Evolutionary conservation across 2,797 vertebrate species (phyloP), one percentile per base, ranked within the genome.

Genomic region (Periophthalmus magnuspinnatus): DNA sequence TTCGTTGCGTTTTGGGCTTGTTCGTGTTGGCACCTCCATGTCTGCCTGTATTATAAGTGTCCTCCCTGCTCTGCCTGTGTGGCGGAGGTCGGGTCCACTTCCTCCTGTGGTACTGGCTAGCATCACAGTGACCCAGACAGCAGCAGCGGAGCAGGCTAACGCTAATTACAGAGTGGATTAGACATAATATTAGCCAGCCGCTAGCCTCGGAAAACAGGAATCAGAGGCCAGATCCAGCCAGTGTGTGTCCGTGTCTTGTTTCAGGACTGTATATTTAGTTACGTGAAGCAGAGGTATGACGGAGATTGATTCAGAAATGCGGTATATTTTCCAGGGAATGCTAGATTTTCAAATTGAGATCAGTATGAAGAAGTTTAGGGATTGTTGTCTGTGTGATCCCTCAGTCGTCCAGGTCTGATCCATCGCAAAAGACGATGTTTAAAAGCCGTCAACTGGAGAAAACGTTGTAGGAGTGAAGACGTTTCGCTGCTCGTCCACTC

Each of bases 101-200:
- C 73, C 72, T 89, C 77, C 78, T 84, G 84, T 84, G 82, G 78
- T 76, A 66, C 78, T 86, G 84, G 79, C 74, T 74, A 84, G 80
- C 77, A 77, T 87, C 83, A 84, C 71, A 75, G 59, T 86, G 77
- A 85, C 84, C 85, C 87, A 91, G 91, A 90, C 89, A 85, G 79
- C 81, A 86, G 79, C 88, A 86, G n/a, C n/a, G n/a, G 78, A 87
- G 82, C 81, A 80, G 81, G 79, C 83, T 82, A 82, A 87, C 86
- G 88, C 83, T 88, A 91, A 92, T 91, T 90, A 90, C 88, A 91
- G 85, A 83, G 81, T 72, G 82, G 91, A 90, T 91, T 91, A 87
- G 81, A 91, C 84, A 86, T 87, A 84, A 88, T 86, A 90, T 89
- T 83, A 87, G 81, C 78, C 83, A 84, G 80, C 66, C 71, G 64